phyloP scores from a whole-genome alignment of 1,140 invertebrate species.

The Teleopsis dalmanni region DNA sequence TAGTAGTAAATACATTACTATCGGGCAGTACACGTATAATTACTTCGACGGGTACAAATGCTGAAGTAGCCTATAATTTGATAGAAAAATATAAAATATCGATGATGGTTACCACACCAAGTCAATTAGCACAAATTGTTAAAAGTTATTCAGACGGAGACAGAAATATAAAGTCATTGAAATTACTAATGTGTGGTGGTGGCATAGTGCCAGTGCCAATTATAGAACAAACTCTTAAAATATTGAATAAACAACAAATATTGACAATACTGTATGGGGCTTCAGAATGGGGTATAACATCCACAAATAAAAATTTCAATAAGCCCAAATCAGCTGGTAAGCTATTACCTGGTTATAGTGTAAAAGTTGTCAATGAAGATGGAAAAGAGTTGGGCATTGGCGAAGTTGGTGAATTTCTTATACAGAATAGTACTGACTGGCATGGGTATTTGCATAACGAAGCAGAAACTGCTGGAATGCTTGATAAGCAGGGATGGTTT shows the following conservation, averaged over 20 bases:
- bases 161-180: conserved; percentile 20
- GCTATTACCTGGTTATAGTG: conserved; percentile 17
- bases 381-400: conserved; percentile 28
- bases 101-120: conserved; percentile 20
- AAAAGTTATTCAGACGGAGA: conserved; percentile 18
- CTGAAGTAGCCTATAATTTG: conserved; percentile 24
- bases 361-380: conserved; percentile 32
- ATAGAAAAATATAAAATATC: conserved; percentile 36
- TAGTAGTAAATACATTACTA: conserved; percentile 20
- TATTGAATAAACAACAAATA: conserved; percentile 20
- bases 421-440: conserved; percentile 36
- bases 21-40: conserved; percentile 30
- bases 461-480: conserved; percentile 51
- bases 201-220: conserved; percentile 14
- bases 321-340: conserved; percentile 24
- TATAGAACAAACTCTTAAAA: conserved; percentile 20
- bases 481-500: conserved; percentile 60
- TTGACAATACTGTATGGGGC: conserved; percentile 27
- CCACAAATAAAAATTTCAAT: conserved; percentile 21
- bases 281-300: conserved; percentile 27
- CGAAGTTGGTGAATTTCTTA: conserved; percentile 42
- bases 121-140: conserved; percentile 19
- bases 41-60: conserved; percentile 20
- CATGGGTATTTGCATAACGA: conserved; percentile 48
- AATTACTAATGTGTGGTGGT: conserved; percentile 22